Evolutionary conservation across 2,113 vertebrate genomes (phyloP).

Genomic region (Ptychochromis oligacanthus): DNA sequence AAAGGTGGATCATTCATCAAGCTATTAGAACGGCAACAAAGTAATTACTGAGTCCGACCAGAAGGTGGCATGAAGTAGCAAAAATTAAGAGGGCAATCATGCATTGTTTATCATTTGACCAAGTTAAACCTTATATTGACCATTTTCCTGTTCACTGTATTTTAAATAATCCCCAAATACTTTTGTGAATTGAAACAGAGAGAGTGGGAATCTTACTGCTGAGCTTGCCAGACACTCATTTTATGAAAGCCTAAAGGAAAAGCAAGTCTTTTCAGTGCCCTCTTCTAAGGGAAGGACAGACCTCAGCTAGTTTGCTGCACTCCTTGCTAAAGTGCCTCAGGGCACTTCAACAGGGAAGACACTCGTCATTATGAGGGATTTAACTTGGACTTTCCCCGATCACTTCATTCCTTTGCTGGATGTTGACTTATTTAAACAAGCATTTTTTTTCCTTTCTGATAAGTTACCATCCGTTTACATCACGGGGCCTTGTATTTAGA

Average conservation of each 20-base stretch:
- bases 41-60: constrained; percentile 57
- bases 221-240: constrained; percentile 1
- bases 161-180: neutral
- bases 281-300: constrained; percentile 40
- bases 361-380: constrained; percentile 34
- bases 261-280: constrained; percentile 27
- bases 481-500: constrained; percentile 13
- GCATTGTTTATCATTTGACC: constrained; percentile 9
- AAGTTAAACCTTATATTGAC: constrained; percentile 2
- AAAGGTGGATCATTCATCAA: neutral
- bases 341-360: constrained; percentile 40
- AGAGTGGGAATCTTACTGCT: neutral
- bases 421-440: constrained; percentile 10
- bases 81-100: constrained; percentile 9
- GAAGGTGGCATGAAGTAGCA: constrained; percentile 73
- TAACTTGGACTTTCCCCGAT: constrained; percentile 47
- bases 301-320: constrained; percentile 25
- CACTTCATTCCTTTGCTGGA: constrained; percentile 25
- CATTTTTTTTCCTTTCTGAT: constrained; percentile 3
- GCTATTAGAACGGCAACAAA: neutral
- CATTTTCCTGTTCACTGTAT: neutral
- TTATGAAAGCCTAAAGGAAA: constrained; percentile 52
- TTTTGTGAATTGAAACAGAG: neutral
- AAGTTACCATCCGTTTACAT: constrained; percentile 17
- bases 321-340: constrained; percentile 34